phyloP scores from a whole-genome alignment of 2,888 invertebrate species.

The Cephus pulcher region DNA sequence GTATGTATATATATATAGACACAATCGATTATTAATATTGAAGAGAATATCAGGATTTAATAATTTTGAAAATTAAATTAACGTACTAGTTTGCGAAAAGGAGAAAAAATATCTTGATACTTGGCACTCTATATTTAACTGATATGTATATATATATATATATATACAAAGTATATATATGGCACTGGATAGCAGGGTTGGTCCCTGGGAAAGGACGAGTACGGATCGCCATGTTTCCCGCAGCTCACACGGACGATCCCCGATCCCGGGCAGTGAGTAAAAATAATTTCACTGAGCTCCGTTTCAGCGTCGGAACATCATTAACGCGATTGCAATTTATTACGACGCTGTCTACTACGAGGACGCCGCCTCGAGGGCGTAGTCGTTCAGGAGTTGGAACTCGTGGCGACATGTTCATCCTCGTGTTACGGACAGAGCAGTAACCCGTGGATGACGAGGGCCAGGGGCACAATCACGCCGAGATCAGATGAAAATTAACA shows the following conservation, averaged over 20 bases:
- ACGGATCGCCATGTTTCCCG: not conserved
- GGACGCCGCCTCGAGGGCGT: conserved; percentile 48
- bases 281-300: conserved; percentile 8
- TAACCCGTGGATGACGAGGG: conserved; percentile 24
- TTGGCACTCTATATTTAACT: not conserved
- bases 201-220: not conserved
- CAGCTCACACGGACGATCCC: not conserved
- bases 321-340: conserved; percentile 64
- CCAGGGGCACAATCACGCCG: conserved; percentile 34
- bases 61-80: not conserved
- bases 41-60: not conserved
- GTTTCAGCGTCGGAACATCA: conserved; percentile 40
- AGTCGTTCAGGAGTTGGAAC: conserved; percentile 32
- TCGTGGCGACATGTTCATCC: conserved; percentile 23
- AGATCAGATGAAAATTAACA: conserved; percentile 47
- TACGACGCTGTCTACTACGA: conserved; percentile 54
- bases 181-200: not conserved
- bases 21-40: not conserved
- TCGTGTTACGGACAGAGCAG: conserved; percentile 13
- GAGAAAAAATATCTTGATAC: not conserved
- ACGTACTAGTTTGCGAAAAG: not conserved
- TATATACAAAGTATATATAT: not conserved
- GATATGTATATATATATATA: not conserved
- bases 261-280: not conserved
- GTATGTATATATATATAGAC: no score